Conservation (phyloP, 1,140 invertebrate genomes). For the Rhopalosiphum padi region DNA sequence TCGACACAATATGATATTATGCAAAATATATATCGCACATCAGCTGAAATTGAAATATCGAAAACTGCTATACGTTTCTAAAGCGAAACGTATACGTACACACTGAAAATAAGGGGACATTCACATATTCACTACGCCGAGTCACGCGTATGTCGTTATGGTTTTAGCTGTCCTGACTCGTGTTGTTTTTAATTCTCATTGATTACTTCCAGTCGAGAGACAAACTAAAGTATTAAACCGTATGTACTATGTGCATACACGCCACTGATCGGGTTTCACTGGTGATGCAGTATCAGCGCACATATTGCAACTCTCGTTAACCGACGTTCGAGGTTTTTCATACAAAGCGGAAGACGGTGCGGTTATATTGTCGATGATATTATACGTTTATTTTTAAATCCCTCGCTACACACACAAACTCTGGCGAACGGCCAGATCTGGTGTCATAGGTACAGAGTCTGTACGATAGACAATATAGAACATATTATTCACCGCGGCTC, state of each 20-base stretch:
- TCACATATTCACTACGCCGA: neutral
- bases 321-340: neutral
- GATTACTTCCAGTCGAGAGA: conserved; percentile 28
- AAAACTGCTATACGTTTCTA: neutral
- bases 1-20: neutral
- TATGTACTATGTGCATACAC: neutral
- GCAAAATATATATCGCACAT: neutral
- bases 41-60: neutral
- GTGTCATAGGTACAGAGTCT: neutral
- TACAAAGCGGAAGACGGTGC: neutral
- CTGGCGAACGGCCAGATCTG: neutral
- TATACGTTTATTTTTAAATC: neutral
- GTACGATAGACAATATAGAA: neutral
- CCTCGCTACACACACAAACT: neutral
- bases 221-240: neutral
- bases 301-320: too few relatives aligned
- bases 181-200: neutral
- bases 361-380: neutral
- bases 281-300: neutral
- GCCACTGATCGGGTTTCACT: conserved; percentile 36
- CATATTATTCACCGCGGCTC: neutral
- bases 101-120: neutral
- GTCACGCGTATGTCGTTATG: conserved; percentile 1
- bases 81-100: neutral
- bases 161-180: neutral